Percentiles rank a stretch among this genome's conserved stretches.
These are phyloP conservation scores for Galbula dea DNA, from an alignment of 2,113 vertebrate species.

Conservation along the genomic window DNA sequence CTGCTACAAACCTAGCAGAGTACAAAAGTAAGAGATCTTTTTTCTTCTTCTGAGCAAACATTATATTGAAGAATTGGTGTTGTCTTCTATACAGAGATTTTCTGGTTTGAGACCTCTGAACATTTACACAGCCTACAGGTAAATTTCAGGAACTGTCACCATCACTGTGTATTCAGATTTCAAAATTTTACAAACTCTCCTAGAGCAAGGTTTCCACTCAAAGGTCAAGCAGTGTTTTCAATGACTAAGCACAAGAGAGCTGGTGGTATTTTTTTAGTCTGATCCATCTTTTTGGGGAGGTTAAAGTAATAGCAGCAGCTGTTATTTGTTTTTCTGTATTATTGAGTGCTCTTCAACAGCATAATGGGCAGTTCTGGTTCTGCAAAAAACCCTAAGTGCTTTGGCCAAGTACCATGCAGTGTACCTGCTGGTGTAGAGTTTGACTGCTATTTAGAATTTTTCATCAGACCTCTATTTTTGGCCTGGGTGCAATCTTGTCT, in stretches of 20 bases:
- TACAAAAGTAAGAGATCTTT: not conserved
- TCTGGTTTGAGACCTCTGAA: constrained; percentile 59
- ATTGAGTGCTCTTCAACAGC: constrained; percentile 1
- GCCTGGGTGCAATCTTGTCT: not conserved
- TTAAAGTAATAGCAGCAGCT: not conserved
- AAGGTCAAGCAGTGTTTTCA: constrained; percentile 14
- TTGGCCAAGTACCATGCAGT: not conserved
- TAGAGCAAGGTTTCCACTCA: not conserved
- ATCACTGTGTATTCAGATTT: constrained; percentile 25
- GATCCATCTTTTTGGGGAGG: not conserved
- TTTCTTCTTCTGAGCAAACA: not conserved
- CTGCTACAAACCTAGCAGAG: not conserved
- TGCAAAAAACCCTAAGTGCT: not conserved
- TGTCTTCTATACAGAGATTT: constrained; percentile 30
- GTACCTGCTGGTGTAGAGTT: not conserved
- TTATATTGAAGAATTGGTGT: not conserved
- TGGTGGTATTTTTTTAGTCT: constrained; percentile 13
- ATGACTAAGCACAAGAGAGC: not conserved
- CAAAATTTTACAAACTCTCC: constrained; percentile 30
- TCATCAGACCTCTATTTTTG: not conserved
- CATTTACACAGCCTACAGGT: constrained; percentile 70
- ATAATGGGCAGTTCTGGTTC: not conserved
- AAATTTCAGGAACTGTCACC: constrained; percentile 74
- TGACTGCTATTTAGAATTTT: not conserved
- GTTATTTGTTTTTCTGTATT: constrained; percentile 8